These are phyloP conservation scores for Mantis religiosa DNA, from an alignment of 2,888 invertebrate genomes.

Conservation along the genomic window DNA sequence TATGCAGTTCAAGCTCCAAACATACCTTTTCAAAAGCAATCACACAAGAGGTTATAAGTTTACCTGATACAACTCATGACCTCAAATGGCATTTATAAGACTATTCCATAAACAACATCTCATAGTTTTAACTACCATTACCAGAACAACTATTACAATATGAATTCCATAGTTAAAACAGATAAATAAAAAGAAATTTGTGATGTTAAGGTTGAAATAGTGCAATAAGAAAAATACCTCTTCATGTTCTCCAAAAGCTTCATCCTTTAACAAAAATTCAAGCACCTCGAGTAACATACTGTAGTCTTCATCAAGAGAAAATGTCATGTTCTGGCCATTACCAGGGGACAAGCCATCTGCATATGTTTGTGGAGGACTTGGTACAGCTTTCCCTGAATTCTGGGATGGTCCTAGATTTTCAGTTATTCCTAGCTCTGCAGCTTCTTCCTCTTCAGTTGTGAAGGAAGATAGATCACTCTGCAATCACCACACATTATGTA, in stretches of 20 bases:
- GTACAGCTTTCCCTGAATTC: neutral
- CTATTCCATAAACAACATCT: too few species aligned
- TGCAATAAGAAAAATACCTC: conserved; percentile 37
- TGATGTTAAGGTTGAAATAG: too few species aligned
- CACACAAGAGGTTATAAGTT: too few species aligned
- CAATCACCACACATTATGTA: neutral
- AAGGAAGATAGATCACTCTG: conserved; percentile 44
- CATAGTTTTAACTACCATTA: too few species aligned
- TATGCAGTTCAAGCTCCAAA: too few species aligned
- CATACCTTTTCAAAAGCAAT: too few species aligned
- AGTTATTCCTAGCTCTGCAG: conserved; percentile 31
- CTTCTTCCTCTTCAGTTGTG: conserved; percentile 41
- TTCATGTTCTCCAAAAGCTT: conserved; percentile 45
- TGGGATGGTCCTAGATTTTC: conserved; percentile 33
- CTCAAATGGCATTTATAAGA: too few species aligned
- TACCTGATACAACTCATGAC: too few species aligned
- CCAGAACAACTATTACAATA: too few species aligned
- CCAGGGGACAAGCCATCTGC: conserved; percentile 7
- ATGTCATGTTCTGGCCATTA: conserved; percentile 61
- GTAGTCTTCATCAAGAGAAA: conserved; percentile 43
- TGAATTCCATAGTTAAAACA: too few species aligned
- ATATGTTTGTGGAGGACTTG: conserved; percentile 1
- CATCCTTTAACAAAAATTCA: conserved; percentile 62
- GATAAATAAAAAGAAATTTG: too few species aligned
- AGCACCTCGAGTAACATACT: conserved; percentile 57